Evolutionary conservation across 2,113 vertebrate species (phyloP).

Genomic region (Buteo buteo): DNA sequence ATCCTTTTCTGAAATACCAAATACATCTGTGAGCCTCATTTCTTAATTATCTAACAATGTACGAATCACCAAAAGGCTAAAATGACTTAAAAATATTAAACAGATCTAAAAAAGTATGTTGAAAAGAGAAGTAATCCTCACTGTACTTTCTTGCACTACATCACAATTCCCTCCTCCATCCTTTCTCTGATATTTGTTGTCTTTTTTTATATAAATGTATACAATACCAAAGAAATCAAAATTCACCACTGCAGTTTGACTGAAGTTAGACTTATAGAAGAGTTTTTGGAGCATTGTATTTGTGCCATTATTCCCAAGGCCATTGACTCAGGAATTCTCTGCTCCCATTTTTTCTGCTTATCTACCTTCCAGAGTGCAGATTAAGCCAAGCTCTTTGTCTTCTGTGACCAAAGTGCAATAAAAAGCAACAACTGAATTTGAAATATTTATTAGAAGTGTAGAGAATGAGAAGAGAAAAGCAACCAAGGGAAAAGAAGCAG

Average conservation of each 20-base stretch:
- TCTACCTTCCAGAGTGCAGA: background rate
- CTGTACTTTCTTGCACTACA: background rate
- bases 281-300: background rate
- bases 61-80: background rate
- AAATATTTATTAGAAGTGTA: constrained; percentile 52
- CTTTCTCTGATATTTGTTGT: background rate
- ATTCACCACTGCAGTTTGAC: background rate
- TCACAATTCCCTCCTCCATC: background rate
- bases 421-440: constrained; percentile 47
- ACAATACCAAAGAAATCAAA: background rate
- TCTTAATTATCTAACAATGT: background rate
- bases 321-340: background rate
- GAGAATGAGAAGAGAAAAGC: constrained; percentile 21
- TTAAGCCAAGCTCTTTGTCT: constrained; percentile 7
- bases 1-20: background rate
- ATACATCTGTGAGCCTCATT: background rate
- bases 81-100: background rate
- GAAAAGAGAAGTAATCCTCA: background rate
- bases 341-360: background rate
- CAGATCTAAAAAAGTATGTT: fast-evolving
- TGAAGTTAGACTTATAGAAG: background rate
- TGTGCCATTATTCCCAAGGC: background rate
- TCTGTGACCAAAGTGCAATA: constrained; percentile 29
- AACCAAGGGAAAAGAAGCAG: constrained; percentile 36
- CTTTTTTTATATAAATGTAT: background rate